Conservation (phyloP, 2,888 invertebrate genomes). For the Lycaena phlaeas region DNA sequence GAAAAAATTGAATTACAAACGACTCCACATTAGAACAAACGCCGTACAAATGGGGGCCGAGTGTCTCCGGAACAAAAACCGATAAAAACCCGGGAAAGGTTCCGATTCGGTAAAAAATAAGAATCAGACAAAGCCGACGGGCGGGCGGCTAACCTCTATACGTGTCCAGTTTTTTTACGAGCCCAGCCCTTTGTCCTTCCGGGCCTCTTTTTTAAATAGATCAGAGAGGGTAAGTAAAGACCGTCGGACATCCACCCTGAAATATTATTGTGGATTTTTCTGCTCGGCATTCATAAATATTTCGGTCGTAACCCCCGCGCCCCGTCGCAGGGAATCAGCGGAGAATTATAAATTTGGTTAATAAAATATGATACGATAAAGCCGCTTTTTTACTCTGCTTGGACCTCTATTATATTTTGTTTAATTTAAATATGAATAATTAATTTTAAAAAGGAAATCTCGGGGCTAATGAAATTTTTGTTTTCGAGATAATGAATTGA, state of each 20-base stretch:
- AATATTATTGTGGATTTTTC: conserved; percentile 74
- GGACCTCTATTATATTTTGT: conserved; percentile 72
- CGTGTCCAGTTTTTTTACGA: conserved; percentile 70
- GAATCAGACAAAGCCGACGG: conserved; percentile 66
- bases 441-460: conserved; percentile 71
- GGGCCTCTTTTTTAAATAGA: conserved; percentile 71
- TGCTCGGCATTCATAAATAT: conserved; percentile 72
- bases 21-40: conserved; percentile 65
- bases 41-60: conserved; percentile 43
- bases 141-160: conserved; percentile 58
- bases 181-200: conserved; percentile 68
- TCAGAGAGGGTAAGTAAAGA: conserved; percentile 67
- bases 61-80: conserved; percentile 72
- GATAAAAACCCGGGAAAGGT: conserved; percentile 67
- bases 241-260: conserved; percentile 62
- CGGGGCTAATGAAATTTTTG: conserved; percentile 70
- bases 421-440: conserved; percentile 74
- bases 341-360: conserved; percentile 72
- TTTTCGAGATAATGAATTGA: conserved; percentile 73
- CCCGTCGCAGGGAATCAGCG: conserved; percentile 52
- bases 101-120: conserved; percentile 72
- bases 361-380: conserved; percentile 73
- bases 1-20: conserved; percentile 66
- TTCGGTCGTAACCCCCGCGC: conserved; percentile 40
- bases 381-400: conserved; percentile 50